Conservation (phyloP, 2,888 invertebrate species). For the Leptura quadrifasciata region DNA sequence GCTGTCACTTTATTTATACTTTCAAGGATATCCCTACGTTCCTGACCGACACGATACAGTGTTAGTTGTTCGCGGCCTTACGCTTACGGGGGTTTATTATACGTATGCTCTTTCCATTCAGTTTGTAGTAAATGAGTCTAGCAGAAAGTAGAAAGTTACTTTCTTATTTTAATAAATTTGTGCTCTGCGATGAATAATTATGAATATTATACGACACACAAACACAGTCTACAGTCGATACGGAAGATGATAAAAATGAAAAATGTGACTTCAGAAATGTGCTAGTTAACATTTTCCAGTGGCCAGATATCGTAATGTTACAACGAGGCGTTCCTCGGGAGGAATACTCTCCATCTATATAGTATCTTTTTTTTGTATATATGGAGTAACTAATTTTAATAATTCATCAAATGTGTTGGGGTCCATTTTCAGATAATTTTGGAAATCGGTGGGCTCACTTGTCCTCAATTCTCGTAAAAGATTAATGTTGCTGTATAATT, state of each 20-base stretch:
- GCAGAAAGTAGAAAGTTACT: not conserved
- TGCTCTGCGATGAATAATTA: not conserved
- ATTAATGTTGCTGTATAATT: conserved; percentile 4
- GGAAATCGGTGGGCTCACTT: conserved; percentile 8
- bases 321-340: no score
- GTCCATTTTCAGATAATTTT: conserved; percentile 6
- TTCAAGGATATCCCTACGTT: no score
- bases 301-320: no score
- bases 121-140: not conserved
- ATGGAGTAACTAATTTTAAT: conserved; percentile 3
- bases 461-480: conserved; percentile 8
- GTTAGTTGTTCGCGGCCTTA: not conserved
- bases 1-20: not conserved
- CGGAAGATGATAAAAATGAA: conserved; percentile 21
- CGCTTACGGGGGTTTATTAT: conserved; percentile 10
- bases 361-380: conserved; percentile 2
- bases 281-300: no score
- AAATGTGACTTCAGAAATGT: conserved; percentile 11
- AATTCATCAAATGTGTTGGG: conserved; percentile 5
- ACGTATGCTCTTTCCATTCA: not conserved
- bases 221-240: conserved; percentile 5
- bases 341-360: no score
- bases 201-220: conserved; percentile 13
- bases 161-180: conserved; percentile 1
- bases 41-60: conserved; percentile 14